Base-by-base conservation (phyloP, 2,113 vertebrate species). In the Erythrocercus mccallii region DNA sequence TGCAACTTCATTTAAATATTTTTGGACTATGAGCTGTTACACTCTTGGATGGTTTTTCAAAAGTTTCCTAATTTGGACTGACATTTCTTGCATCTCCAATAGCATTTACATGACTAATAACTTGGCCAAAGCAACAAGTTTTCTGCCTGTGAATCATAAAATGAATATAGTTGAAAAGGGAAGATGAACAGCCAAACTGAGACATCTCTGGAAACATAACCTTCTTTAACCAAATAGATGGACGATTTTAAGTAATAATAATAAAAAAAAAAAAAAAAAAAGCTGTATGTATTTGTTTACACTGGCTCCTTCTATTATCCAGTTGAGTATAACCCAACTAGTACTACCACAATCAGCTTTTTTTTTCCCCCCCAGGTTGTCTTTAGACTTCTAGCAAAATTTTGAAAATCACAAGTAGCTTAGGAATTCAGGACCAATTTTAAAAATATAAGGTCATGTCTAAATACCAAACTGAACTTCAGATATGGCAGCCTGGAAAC, bases 71-170 rank as follows among this genome's bases (percentile, higher is more conserved):
- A 91, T 94, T 94, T 94, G 89, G 70, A 61, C 73, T 95, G 95
- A 95, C 89, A 95, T 94, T 97, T 96, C 70, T 96, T 85, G 70
- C 81, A 92, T 91, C 64, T 96, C 44, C 82, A 84, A 94, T 68
- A 94, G 40, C 92, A 95, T 92, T 90, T 93, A 83, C 51, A 71
- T 97, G 92, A 95, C 85, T 97, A 96, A 96, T 62, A 90, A 68
- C 85, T 93, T 96, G 95, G 93, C 90, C 80, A 7, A 88, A 92
- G 57, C 0, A 0, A 83, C 6, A 77, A 47, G 51, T 60, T 94
- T 90, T 87, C 54, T 83, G 79, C 62, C 48, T 78, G 23, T 95
- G 94, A 95, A 92, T 97, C 94, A 96, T 74, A 80, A 88, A 95
- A 69, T 12, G 15, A 72, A 83, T 51, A 58, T 25, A 87, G 37